Percentiles rank a stretch among this genome's conserved stretches.
Conservation (phyloP, 2,797 vertebrate species). For the Echiichthys vipera region DNA sequence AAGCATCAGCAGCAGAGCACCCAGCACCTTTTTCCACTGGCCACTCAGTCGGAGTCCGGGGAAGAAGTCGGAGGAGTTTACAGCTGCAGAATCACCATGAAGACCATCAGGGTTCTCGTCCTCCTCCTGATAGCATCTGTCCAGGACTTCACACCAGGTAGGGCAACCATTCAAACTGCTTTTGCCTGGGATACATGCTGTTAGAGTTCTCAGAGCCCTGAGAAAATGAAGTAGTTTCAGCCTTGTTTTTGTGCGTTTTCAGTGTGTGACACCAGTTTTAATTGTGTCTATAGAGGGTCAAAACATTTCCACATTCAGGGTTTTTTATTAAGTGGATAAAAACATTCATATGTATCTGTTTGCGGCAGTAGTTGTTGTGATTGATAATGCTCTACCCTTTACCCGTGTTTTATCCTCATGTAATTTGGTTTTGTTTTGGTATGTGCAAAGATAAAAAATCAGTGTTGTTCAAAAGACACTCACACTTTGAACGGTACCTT, state of each 20-base stretch:
- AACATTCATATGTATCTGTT: background rate
- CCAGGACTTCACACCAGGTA: slow-evolving; percentile 64
- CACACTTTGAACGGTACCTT: slow-evolving; percentile 57
- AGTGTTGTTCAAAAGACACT: slow-evolving; percentile 35
- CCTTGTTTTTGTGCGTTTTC: background rate
- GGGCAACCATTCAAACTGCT: background rate
- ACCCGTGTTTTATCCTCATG: background rate
- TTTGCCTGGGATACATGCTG: background rate
- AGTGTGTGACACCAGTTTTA: background rate
- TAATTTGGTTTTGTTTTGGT: slow-evolving; percentile 31
- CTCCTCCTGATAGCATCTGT: slow-evolving; percentile 67
- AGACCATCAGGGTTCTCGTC: slow-evolving; percentile 62
- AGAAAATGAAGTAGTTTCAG: background rate
- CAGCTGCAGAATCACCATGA: slow-evolving; percentile 77
- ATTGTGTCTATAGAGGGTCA: background rate
- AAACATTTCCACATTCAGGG: background rate
- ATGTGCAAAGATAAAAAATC: slow-evolving; percentile 48
- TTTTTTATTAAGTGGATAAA: background rate
- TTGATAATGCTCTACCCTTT: background rate
- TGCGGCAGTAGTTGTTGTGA: background rate
- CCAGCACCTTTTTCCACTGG: slow-evolving; percentile 83
- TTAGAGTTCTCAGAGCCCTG: background rate
- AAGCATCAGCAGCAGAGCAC: slow-evolving; percentile 82
- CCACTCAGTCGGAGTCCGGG: slow-evolving; percentile 59
- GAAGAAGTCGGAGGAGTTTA: slow-evolving; percentile 56